These are phyloP conservation scores for Amphiura filiformis DNA, from an alignment of 35 echinoderm and acorn worm species.

Conservation along the genomic window DNA sequence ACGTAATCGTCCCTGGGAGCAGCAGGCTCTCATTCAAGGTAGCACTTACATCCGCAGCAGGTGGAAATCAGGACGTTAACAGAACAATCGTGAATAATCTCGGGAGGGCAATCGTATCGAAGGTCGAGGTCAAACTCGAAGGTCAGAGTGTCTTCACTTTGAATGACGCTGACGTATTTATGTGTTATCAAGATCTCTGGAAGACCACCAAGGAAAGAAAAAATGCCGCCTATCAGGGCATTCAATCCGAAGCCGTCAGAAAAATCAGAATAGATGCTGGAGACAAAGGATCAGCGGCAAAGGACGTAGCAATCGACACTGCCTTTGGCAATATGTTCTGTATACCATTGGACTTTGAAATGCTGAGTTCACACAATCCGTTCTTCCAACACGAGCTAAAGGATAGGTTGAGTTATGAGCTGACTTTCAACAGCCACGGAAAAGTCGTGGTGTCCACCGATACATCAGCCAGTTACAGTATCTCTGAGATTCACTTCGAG, in stretches of 20 bases:
- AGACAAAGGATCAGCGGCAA: not conserved
- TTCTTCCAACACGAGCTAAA: not conserved
- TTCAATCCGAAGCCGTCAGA: not conserved
- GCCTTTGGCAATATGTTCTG: not conserved
- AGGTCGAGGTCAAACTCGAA: not conserved
- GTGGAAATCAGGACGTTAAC: not conserved
- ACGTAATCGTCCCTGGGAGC: not conserved
- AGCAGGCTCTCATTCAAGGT: not conserved
- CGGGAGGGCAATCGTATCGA: not conserved
- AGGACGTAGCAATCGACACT: not conserved
- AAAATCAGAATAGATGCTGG: constrained; percentile 4
- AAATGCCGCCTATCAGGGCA: not conserved
- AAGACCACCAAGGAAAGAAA: not conserved
- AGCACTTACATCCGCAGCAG: not conserved
- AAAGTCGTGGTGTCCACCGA: not conserved
- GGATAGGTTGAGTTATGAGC: not conserved
- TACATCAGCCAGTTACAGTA: not conserved
- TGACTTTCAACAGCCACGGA: not conserved
- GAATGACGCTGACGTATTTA: not conserved
- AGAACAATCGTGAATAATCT: not conserved
- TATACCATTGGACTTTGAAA: constrained; percentile 14
- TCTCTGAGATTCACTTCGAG: constrained; percentile 13
- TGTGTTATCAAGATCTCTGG: not conserved
- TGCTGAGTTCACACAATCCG: constrained; percentile 1
- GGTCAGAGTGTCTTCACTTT: not conserved